Conservation (phyloP, 2,888 invertebrate species). For the Cephus sareptanus region DNA sequence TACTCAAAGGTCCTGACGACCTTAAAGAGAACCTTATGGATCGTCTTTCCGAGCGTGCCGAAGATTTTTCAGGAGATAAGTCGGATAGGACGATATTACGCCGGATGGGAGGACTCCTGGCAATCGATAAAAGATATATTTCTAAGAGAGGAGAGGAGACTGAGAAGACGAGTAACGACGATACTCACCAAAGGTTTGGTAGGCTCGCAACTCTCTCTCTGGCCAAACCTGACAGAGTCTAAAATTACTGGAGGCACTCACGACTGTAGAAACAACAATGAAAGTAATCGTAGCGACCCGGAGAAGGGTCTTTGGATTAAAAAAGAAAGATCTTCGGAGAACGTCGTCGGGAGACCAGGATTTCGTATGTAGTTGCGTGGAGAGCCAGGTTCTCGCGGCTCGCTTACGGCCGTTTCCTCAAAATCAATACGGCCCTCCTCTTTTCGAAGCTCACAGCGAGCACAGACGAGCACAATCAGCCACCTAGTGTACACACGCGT, state of each 20-base stretch:
- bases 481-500: conserved; percentile 1
- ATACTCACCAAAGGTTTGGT: not conserved
- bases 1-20: no score
- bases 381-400: conserved; percentile 19
- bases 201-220: not conserved
- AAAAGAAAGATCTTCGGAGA: not conserved
- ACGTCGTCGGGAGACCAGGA: not conserved
- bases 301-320: not conserved
- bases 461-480: conserved; percentile 10
- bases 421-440: conserved; percentile 50
- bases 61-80: conserved; percentile 9
- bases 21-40: no score
- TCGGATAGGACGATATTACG: conserved; percentile 3
- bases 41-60: not conserved
- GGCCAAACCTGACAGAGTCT: not conserved
- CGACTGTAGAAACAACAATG: not conserved
- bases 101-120: conserved; percentile 1
- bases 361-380: not conserved
- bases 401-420: conserved; percentile 36
- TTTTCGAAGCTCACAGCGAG: conserved; percentile 19
- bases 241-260: not conserved
- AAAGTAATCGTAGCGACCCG: not conserved
- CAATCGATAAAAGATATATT: conserved; percentile 11
- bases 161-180: no score
- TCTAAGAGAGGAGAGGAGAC: not conserved